Percentiles rank a stretch among this genome's conserved stretches.
Evolutionary conservation across 2,888 invertebrate genomes (phyloP).

Genomic region (Hirtodrosophila trivittata): DNA sequence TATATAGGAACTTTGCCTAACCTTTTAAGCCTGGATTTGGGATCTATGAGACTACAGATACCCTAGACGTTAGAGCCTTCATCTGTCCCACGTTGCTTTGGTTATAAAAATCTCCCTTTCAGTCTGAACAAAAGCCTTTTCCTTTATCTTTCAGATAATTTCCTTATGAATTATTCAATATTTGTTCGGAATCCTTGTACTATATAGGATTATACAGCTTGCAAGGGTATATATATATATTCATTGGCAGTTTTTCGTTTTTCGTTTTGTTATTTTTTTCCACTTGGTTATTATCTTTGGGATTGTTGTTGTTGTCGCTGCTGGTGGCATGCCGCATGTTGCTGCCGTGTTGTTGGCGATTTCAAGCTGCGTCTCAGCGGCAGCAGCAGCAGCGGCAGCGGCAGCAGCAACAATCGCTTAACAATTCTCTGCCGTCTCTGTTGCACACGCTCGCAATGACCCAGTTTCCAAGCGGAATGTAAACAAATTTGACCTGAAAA

Average conservation of each 20-base stretch:
- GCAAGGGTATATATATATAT: too few species aligned
- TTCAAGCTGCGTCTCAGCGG: slow-evolving; percentile 61
- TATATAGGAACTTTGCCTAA: too few species aligned
- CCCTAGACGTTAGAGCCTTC: too few species aligned
- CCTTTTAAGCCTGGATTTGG: too few species aligned
- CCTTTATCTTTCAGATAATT: too few species aligned
- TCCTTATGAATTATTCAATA: too few species aligned
- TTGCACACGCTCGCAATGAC: slow-evolving; percentile 79
- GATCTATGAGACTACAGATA: too few species aligned
- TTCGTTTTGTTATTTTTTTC: slow-evolving; percentile 24
- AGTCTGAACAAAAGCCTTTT: too few species aligned
- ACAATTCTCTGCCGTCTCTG: slow-evolving; percentile 41
- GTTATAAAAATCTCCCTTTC: too few species aligned
- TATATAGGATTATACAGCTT: too few species aligned
- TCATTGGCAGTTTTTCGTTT: background rate
- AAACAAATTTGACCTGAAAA: slow-evolving; percentile 83
- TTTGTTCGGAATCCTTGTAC: too few species aligned
- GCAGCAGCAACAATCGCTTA: slow-evolving; percentile 54
- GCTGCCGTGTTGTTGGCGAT: slow-evolving; percentile 51
- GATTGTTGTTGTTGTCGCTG: slow-evolving; percentile 37
- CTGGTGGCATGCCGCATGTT: slow-evolving; percentile 67
- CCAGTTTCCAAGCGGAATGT: slow-evolving; percentile 81
- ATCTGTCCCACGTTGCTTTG: too few species aligned
- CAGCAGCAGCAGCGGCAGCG: slow-evolving; percentile 23
- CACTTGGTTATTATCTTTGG: slow-evolving; percentile 39